Conservation (phyloP, 2,888 invertebrate genomes). For the Steinernema hermaphroditum region DNA sequence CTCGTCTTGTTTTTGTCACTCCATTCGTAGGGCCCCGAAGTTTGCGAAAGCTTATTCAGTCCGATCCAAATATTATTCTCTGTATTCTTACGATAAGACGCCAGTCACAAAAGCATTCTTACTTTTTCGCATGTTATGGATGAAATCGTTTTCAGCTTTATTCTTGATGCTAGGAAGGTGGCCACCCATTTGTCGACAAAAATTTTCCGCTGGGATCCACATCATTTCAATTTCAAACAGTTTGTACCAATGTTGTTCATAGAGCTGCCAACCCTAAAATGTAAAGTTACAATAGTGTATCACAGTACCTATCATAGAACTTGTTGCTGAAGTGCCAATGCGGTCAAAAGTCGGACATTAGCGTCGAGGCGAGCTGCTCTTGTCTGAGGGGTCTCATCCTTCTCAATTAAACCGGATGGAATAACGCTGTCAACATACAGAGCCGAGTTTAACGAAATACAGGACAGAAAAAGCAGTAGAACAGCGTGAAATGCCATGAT, state of each 20-base stretch:
- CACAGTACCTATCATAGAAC: slow-evolving; percentile 35
- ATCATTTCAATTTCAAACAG: slow-evolving; percentile 60
- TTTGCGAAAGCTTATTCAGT: slow-evolving; percentile 57
- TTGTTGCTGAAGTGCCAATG: slow-evolving; percentile 49
- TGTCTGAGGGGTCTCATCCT: slow-evolving; percentile 45
- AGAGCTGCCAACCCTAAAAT: slow-evolving; percentile 54
- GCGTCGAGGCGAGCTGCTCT: slow-evolving; percentile 55
- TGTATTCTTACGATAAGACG: slow-evolving; percentile 34
- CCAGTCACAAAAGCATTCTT: not conserved
- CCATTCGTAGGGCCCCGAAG: slow-evolving; percentile 58
- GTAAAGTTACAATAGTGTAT: not conserved
- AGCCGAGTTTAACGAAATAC: not conserved
- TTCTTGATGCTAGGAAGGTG: slow-evolving; percentile 58
- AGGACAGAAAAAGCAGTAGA: not conserved
- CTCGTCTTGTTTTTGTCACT: slow-evolving; percentile 51
- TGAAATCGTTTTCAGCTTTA: slow-evolving; percentile 59
- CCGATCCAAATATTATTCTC: slow-evolving; percentile 65
- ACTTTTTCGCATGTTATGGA: slow-evolving; percentile 61
- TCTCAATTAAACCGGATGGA: slow-evolving; percentile 45
- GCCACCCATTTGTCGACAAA: slow-evolving; percentile 60
- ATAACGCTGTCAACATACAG: slow-evolving; percentile 42
- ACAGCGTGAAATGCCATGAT: not conserved
- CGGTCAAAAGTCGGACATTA: slow-evolving; percentile 49
- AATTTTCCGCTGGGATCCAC: slow-evolving; percentile 64
- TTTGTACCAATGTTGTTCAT: slow-evolving; percentile 57